Evolutionary conservation across 1,140 invertebrate species (phyloP), one percentile per base, ranked within the genome.

Genomic region (Diploscapter pachys): DNA sequence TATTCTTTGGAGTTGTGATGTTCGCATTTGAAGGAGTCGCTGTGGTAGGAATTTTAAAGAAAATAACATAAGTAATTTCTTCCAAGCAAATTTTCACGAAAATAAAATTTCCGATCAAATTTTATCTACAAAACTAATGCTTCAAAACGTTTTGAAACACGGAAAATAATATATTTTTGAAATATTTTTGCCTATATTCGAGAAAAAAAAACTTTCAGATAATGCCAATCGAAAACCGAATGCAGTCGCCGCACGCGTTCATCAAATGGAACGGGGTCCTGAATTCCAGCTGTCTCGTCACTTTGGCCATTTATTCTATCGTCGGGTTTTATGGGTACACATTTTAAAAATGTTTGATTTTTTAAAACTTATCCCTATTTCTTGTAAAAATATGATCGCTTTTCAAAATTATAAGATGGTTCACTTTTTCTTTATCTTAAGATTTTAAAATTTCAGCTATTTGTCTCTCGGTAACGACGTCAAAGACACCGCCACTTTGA

Each of bases 11-110:
- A 75, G 94, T 92, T 3, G 92, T 92, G n/a, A 93, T 94, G 79
- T 94, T 94, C 79, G 92, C 93, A 5, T 89, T 94, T 79, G 93
- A 94, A 87, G 93, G 93, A 72, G 93, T 94, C 82, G 93, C 92
- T 84, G 92, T 94, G 86, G 92, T 92, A 51, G 56, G 54, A 59
- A 31, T 11, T 11, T 11, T 11, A 59, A 31, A 59, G 31, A 31
- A 31, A 31, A 31, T 31, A 31, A 31, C 31, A 31, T 31, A 31
- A 31, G 31, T 31, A 31, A 31, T 31, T 31, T 31, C 31, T 31
- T 31, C 31, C 31, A 31, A 31, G 31, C 31, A 31, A 31, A 31
- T 31, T 31, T 31, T 31, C 31, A 31, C 31, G 1, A 31, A 31
- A 31, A 31, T 31, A 31, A 31, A 31, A 31, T 31, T 31, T 31